Conservation (phyloP, 2,797 vertebrate genomes). For the Eospalax fontanierii region DNA sequence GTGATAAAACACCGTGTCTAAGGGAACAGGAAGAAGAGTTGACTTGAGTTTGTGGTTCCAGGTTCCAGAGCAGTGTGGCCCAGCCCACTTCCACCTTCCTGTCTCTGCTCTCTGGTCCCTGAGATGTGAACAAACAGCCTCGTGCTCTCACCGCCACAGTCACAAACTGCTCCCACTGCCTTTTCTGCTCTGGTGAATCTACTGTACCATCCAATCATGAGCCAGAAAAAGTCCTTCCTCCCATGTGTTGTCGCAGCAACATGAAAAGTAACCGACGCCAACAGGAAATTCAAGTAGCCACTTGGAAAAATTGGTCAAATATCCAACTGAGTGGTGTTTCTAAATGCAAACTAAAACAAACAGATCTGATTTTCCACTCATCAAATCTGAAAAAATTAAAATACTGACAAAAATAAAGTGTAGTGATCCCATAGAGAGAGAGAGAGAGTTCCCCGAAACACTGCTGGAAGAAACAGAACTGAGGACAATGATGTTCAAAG, state of each 20-base stretch:
- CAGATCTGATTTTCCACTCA: slow-evolving; percentile 30
- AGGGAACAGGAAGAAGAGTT: no score
- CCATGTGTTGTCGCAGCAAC: not conserved
- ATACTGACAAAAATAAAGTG: slow-evolving; percentile 32
- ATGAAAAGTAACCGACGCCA: not conserved
- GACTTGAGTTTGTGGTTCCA: no score
- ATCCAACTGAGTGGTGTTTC: slow-evolving; percentile 23
- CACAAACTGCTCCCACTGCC: not conserved
- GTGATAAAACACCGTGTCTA: no score
- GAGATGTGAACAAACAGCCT: not conserved
- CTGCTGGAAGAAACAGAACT: not conserved
- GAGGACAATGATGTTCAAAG: not conserved
- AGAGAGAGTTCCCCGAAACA: not conserved
- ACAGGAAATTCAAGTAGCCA: slow-evolving; percentile 17
- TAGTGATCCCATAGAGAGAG: not conserved
- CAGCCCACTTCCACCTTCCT: not conserved
- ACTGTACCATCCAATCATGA: not conserved
- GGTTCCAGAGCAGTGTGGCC: no score
- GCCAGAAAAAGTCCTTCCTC: not conserved
- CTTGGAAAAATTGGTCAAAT: slow-evolving; percentile 47
- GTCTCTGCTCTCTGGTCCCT: not conserved
- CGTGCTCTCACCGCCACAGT: not conserved
- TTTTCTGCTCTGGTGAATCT: no score
- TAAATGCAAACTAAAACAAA: slow-evolving; percentile 65
- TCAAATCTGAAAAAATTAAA: slow-evolving; percentile 37